Conservation (phyloP, 2,888 invertebrate species). For the Myopa tessellatipennis region DNA sequence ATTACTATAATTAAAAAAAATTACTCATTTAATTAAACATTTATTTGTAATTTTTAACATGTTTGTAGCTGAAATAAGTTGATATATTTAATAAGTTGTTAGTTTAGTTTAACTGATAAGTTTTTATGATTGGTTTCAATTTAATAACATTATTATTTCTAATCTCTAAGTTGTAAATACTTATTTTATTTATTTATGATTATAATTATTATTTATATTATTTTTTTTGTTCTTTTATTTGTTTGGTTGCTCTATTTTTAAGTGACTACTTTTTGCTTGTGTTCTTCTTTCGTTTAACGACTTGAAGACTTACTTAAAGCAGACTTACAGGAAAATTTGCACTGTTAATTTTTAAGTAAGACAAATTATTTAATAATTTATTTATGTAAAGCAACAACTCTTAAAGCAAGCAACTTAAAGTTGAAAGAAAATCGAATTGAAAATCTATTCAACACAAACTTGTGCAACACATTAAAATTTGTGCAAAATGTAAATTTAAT, state of each 20-base stretch:
- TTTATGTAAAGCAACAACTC: background rate
- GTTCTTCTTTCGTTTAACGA: constrained; percentile 33
- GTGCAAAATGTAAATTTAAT: constrained; percentile 36
- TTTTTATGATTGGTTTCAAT: too few relatives aligned
- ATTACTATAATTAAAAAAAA: constrained; percentile 2
- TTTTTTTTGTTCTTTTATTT: constrained; percentile 25
- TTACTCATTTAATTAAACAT: constrained; percentile 20
- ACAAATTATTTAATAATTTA: constrained; percentile 36
- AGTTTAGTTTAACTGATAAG: background rate
- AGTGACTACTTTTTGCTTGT: constrained; percentile 33
- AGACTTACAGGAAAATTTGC: constrained; percentile 38
- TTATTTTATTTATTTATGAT: constrained; percentile 38
- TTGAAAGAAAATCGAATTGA: too few relatives aligned
- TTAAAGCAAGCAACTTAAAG: too few relatives aligned
- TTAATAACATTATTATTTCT: background rate
- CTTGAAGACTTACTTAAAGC: constrained; percentile 34
- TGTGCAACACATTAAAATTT: too few relatives aligned
- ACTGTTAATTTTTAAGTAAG: constrained; percentile 8
- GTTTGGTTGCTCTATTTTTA: background rate
- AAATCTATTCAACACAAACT: too few relatives aligned
- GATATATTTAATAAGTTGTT: constrained; percentile 2
- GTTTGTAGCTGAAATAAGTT: background rate
- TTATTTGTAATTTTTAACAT: constrained; percentile 23
- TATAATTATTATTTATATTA: constrained; percentile 42
- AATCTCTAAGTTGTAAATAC: constrained; percentile 29